phyloP scores from a whole-genome alignment of 2,113 vertebrate species.

The Lasiurus cinereus region DNA sequence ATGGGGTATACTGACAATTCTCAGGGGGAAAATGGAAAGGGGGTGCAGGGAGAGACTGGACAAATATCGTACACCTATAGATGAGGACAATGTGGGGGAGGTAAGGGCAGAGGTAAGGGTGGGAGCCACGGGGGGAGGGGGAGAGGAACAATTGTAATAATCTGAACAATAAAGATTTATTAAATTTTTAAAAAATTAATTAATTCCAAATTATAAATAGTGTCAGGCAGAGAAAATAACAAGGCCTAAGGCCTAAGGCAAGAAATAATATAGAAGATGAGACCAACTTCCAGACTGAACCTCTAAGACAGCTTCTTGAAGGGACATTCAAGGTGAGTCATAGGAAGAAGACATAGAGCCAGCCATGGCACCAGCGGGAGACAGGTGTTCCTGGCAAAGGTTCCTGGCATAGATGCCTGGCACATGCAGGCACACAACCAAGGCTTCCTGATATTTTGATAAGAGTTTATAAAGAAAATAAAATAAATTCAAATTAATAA shows the following conservation, averaged over 20 bases:
- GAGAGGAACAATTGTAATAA: too few species aligned
- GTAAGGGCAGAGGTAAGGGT: too few species aligned
- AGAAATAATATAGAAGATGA: not conserved
- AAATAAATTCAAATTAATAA: not conserved
- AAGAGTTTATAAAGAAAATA: not conserved
- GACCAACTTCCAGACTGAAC: not conserved
- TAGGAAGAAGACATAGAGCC: not conserved
- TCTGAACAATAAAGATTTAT: too few species aligned
- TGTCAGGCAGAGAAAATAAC: not conserved
- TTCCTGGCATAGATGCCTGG: too few species aligned
- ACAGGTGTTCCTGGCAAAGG: not conserved
- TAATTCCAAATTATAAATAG: not conserved
- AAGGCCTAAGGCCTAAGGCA: not conserved
- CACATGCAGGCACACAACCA: not conserved
- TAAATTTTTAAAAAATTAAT: not conserved
- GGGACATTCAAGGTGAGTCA: not conserved
- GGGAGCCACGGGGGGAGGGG: too few species aligned
- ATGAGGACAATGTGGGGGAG: too few species aligned
- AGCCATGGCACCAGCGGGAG: fast-evolving
- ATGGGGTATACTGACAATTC: too few species aligned
- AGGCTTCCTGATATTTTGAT: not conserved
- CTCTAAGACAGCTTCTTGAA: not conserved
- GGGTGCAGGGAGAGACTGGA: too few species aligned
- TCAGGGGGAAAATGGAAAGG: too few species aligned
- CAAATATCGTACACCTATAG: too few species aligned